These are phyloP conservation scores for Crenichthys baileyi DNA, from an alignment of 2,797 vertebrate genomes.

Conservation along the genomic window DNA sequence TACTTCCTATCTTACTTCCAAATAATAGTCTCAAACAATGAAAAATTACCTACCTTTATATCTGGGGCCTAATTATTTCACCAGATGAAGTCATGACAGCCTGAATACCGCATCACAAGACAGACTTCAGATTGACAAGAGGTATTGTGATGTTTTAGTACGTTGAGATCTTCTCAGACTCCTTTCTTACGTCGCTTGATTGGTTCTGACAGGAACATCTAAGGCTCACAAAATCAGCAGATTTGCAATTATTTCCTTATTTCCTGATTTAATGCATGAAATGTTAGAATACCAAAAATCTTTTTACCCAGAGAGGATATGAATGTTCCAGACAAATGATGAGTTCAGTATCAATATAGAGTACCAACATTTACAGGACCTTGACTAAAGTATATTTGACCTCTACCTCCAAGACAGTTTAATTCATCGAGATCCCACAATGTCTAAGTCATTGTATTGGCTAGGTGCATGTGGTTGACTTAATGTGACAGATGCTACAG, in stretches of 20 bases:
- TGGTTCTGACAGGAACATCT: not conserved
- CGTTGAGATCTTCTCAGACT: not conserved
- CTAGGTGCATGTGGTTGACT: not conserved
- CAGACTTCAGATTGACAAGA: not conserved
- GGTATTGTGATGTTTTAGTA: not conserved
- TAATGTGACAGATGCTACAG: not conserved
- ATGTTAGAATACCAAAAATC: not conserved
- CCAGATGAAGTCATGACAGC: not conserved
- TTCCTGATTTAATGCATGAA: not conserved
- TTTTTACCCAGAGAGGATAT: not conserved
- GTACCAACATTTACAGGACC: not conserved
- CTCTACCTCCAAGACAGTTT: not conserved
- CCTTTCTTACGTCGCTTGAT: not conserved
- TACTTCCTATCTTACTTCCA: too few species aligned
- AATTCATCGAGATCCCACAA: not conserved
- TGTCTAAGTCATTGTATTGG: not conserved
- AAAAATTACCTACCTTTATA: not conserved
- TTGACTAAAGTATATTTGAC: not conserved
- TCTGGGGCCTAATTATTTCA: not conserved
- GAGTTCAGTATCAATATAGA: too few species aligned
- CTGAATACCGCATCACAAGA: not conserved
- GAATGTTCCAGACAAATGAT: not conserved
- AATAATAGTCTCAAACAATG: not conserved
- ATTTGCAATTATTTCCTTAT: not conserved
- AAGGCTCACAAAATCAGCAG: not conserved